Evolutionary conservation across 2,113 vertebrate species (phyloP), one percentile per base, ranked within the genome.

Genomic region (Mandrillus leucophaeus): DNA sequence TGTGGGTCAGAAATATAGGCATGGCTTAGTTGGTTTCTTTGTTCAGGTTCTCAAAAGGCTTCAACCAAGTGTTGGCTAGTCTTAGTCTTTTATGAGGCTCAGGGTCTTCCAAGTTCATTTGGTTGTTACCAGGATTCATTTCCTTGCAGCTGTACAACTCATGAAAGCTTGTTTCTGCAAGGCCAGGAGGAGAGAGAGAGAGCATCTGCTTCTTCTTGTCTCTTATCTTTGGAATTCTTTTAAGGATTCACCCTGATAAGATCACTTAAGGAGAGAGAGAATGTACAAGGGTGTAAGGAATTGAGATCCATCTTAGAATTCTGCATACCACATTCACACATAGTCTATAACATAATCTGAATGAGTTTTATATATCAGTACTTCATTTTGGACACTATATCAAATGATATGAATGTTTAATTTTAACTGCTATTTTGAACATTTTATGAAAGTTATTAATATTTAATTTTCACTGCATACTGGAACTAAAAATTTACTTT

Each of bases 321-420:
- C 5, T 80, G 7, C 14, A 66, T 48, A 48, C 4, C 3, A 48
- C 11, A 59, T 84, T 81, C 48, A 86, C 5, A 85, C 20, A 43
- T 30, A n/a, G 7, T 66, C 25, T 82, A 52, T 9, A 40, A 73
- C n/a, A 66, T 61, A 86, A 86, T 52, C 10, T 17, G 12, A 76
- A 89, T 20, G 12, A 70, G 22, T 61, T 32, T 93, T 73, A 22
- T 86, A 50, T 18, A 59, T 18, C 81, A 89, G 1, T 23, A 10
- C 32, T 87, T 25, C 13, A 50, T 25, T 88, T 82, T 72, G 18
- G 61, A 92, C 0, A 68, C 8, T 76, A 96, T 92, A 93, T 45
- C n/a, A 93, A 88, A n/a, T 61, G 4, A 27, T 70, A 70, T 96
- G 84, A 92, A 94, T 81, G 73, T 85, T 95, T 89, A 66, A 95